Evolutionary conservation across 2,797 vertebrate genomes (phyloP).

Genomic region (Acipenser oxyrinchus): DNA sequence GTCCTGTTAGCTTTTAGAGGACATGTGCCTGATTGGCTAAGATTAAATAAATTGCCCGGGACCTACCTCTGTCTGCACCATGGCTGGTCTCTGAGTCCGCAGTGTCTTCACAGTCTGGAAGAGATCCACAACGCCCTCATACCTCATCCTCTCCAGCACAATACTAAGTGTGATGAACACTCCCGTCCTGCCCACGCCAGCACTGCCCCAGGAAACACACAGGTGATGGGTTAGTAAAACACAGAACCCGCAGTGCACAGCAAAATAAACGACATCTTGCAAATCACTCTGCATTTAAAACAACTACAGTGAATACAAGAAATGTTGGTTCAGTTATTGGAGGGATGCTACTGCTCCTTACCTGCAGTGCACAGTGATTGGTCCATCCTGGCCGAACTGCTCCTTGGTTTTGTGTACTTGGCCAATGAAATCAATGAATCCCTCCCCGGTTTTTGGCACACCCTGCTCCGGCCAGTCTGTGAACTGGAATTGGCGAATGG

Average conservation of each 20-base stretch:
- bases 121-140: constrained; percentile 89
- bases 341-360: constrained; percentile 29
- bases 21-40: too few relatives aligned
- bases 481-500: constrained; percentile 97
- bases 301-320: neutral
- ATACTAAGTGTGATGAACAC: constrained; percentile 95
- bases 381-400: constrained; percentile 94
- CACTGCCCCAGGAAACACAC: constrained; percentile 49
- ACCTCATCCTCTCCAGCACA: constrained; percentile 90
- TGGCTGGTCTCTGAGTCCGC: constrained; percentile 86
- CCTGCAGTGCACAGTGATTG: constrained; percentile 97
- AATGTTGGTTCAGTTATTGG: neutral
- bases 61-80: constrained; percentile 94
- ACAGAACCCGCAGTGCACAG: neutral
- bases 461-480: constrained; percentile 97
- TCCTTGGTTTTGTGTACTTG: constrained; percentile 99
- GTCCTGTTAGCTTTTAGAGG: too few relatives aligned
- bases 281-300: neutral
- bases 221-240: neutral
- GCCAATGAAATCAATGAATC: constrained; percentile 94
- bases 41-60: neutral
- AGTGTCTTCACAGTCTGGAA: constrained; percentile 95
- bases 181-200: constrained; percentile 89
- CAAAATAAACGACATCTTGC: constrained; percentile 6
- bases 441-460: constrained; percentile 92